Evolutionary conservation across 2,797 vertebrate species (phyloP).

Genomic region (Catharus ustulatus): DNA sequence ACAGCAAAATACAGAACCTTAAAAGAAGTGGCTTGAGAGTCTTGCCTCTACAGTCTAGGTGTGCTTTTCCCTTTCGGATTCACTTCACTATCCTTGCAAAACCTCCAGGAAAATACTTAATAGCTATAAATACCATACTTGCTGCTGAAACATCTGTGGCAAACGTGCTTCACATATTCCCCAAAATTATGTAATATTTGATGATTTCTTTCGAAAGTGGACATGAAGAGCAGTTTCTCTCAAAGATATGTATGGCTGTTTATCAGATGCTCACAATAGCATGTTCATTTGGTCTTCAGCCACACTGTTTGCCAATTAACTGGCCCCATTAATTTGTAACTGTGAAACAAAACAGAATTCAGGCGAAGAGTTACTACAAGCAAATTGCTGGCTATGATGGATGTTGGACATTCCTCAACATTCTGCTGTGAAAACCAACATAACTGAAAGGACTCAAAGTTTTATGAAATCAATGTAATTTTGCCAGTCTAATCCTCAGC

Average conservation of each 20-base stretch:
- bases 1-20: not conserved
- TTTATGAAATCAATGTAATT: not conserved
- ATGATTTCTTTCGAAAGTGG: not conserved
- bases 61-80: not conserved
- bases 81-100: not conserved
- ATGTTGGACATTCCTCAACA: not conserved
- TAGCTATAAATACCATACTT: not conserved
- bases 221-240: not conserved
- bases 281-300: slow-evolving; percentile 12
- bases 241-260: not conserved
- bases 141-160: not conserved
- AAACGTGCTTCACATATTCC: not conserved
- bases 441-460: not conserved
- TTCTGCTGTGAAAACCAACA: not conserved
- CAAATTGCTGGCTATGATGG: not conserved
- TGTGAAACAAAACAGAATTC: slow-evolving; percentile 42
- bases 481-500: not conserved
- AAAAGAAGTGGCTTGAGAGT: not conserved
- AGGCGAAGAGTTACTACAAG: not conserved
- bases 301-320: slow-evolving; percentile 40
- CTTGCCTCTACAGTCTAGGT: not conserved
- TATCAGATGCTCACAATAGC: slow-evolving; percentile 3
- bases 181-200: not conserved
- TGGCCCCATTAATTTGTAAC: slow-evolving; percentile 57
- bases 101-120: not conserved